A percentile compares a stretch with the other conserved stretches of the same genome.
Conservation (phyloP, 2,888 invertebrate species). For the Caenorhabditis wallacei region DNA sequence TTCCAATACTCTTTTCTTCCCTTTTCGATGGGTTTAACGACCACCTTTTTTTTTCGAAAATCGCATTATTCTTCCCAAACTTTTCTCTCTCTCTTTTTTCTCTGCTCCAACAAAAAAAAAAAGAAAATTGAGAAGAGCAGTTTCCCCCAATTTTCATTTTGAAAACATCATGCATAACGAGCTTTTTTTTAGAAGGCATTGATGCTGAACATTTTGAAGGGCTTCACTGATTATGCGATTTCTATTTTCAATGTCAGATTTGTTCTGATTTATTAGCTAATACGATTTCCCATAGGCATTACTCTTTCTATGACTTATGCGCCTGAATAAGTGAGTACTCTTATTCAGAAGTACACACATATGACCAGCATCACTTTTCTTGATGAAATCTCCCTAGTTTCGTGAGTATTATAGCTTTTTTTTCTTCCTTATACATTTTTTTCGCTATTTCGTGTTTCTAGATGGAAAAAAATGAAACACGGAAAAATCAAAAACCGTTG, state of each 20-base stretch:
- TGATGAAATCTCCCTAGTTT: conserved; percentile 42
- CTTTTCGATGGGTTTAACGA: conserved; percentile 47
- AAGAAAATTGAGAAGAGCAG: conserved; percentile 9
- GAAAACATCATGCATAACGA: conserved; percentile 24
- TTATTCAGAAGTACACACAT: conserved; percentile 24
- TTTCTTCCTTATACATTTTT: no score
- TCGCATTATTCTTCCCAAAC: conserved; percentile 48
- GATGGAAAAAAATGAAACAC: no score
- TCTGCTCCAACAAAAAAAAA: conserved; percentile 15
- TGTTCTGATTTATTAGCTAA: background rate
- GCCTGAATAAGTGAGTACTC: background rate
- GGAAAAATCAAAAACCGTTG: conserved; percentile 1
- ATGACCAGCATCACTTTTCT: no score
- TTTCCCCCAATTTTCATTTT: conserved; percentile 12
- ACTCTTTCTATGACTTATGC: background rate
- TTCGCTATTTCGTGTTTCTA: no score
- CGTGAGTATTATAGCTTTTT: background rate
- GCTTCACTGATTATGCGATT: conserved; percentile 18
- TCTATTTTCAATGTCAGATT: background rate
- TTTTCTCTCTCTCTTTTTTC: conserved; percentile 9
- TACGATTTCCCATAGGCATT: background rate
- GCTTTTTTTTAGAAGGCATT: background rate
- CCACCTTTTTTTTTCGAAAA: conserved; percentile 54
- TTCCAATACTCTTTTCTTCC: conserved; percentile 32
- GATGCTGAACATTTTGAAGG: conserved; percentile 11